phyloP scores from a whole-genome alignment of 2,888 invertebrate species.

The Pedicia rivosa region DNA sequence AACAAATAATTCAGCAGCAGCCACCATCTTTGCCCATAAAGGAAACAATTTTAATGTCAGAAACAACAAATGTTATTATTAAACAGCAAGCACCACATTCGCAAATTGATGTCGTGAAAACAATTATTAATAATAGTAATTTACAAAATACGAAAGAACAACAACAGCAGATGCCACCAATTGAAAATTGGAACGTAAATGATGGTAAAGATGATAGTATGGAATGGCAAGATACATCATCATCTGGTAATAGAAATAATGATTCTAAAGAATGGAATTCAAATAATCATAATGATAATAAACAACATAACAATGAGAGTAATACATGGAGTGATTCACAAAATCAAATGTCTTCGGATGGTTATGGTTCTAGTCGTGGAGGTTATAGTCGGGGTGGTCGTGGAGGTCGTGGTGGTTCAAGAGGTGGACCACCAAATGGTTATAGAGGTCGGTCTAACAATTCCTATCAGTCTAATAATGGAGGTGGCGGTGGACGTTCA shows the following conservation, averaged over 20 bases:
- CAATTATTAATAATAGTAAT: not conserved
- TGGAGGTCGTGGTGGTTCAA: not conserved
- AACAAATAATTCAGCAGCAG: not conserved
- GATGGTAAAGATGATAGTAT: not conserved
- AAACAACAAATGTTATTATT: slow-evolving; percentile 5
- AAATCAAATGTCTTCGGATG: slow-evolving; percentile 13
- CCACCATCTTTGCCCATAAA: not conserved
- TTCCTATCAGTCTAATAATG: slow-evolving; percentile 14
- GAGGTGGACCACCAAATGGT: slow-evolving; percentile 8
- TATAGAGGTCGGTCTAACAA: slow-evolving; percentile 11
- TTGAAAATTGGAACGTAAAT: slow-evolving; percentile 2
- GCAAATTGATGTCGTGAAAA: not conserved
- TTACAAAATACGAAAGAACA: not conserved
- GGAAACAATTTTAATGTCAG: not conserved
- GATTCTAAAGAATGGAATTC: not conserved
- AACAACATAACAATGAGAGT: slow-evolving; percentile 17
- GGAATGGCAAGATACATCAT: not conserved
- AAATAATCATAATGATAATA: no score
- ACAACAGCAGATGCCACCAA: not conserved
- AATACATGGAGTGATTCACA: slow-evolving; percentile 20
- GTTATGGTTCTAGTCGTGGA: not conserved
- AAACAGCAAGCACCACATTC: no score
- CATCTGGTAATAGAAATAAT: no score
- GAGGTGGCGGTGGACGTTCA: slow-evolving; percentile 16
- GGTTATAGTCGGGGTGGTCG: not conserved